Conservation (phyloP, 2,888 invertebrate genomes). For the Watsonalla binaria region DNA sequence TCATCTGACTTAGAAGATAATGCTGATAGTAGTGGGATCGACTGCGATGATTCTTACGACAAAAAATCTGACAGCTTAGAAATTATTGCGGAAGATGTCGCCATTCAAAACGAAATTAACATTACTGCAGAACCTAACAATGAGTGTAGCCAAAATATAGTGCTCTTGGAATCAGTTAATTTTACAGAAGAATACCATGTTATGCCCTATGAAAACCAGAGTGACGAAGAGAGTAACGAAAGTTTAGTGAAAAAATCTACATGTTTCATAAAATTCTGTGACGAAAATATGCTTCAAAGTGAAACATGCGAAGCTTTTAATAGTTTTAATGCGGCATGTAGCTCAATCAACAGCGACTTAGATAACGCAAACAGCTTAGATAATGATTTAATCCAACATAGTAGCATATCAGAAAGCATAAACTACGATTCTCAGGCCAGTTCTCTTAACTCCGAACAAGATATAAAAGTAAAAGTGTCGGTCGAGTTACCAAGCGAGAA, state of each 20-base stretch:
- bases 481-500: slow-evolving; percentile 49
- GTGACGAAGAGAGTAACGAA: slow-evolving; percentile 41
- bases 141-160: slow-evolving; percentile 43
- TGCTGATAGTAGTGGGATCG: slow-evolving; percentile 78
- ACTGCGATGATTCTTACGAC: slow-evolving; percentile 82
- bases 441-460: slow-evolving; percentile 42
- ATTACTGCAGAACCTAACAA: slow-evolving; percentile 36
- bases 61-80: slow-evolving; percentile 68
- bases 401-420: slow-evolving; percentile 53
- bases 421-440: slow-evolving; percentile 59
- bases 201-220: slow-evolving; percentile 44
- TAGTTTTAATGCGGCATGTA: slow-evolving; percentile 64
- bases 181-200: slow-evolving; percentile 57
- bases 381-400: slow-evolving; percentile 50
- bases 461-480: slow-evolving; percentile 60
- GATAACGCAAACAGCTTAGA: slow-evolving; percentile 48
- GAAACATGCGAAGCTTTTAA: slow-evolving; percentile 67
- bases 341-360: slow-evolving; percentile 48
- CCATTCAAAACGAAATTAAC: slow-evolving; percentile 45
- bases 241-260: slow-evolving; percentile 32
- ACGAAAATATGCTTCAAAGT: slow-evolving; percentile 69
- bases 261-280: slow-evolving; percentile 55
- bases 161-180: slow-evolving; percentile 58
- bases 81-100: slow-evolving; percentile 50
- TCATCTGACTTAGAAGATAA: slow-evolving; percentile 80